Percentiles rank a stretch among this genome's conserved stretches.
Conservation (phyloP, 2,888 invertebrate genomes). For the Rhodophaea formosa region DNA sequence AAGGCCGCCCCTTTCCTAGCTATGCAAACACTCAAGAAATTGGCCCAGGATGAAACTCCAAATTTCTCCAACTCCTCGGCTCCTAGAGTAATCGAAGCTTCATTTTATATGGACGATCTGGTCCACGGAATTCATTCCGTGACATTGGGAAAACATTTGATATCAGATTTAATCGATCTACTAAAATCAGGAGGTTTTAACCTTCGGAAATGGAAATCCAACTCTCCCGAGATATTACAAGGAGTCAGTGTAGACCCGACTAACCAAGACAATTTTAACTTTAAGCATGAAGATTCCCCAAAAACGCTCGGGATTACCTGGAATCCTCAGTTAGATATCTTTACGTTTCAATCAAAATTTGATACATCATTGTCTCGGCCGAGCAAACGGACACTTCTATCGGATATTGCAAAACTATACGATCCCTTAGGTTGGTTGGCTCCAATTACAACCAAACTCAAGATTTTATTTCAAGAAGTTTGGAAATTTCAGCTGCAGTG, state of each 20-base stretch:
- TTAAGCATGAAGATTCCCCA: conserved; percentile 16
- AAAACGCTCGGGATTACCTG: conserved; percentile 23
- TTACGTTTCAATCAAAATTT: conserved; percentile 13
- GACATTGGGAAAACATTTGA: conserved; percentile 14
- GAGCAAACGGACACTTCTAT: conserved; percentile 13
- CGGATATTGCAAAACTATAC: conserved; percentile 23
- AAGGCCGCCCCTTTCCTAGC: conserved; percentile 29
- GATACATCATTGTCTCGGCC: background rate
- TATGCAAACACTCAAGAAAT: conserved; percentile 28
- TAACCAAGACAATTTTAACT: background rate
- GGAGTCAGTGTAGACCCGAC: background rate
- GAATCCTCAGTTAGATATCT: conserved; percentile 16
- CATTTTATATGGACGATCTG: conserved; percentile 23
- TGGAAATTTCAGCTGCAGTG: conserved; percentile 17
- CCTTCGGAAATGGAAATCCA: conserved; percentile 25
- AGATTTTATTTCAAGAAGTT: conserved; percentile 24
- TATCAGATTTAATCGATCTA: conserved; percentile 19
- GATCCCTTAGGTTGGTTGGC: conserved; percentile 27
- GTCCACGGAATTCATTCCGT: conserved; percentile 14
- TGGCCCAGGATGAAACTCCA: conserved; percentile 21
- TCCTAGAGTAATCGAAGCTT: conserved; percentile 4
- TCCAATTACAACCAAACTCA: conserved; percentile 23
- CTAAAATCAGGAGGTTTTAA: conserved; percentile 27
- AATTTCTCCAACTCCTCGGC: conserved; percentile 21
- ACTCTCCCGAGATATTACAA: conserved; percentile 7